Percentiles rank a stretch among this genome's conserved stretches.
phyloP scores from a whole-genome alignment of 2,113 vertebrate species.

The Ginglymostoma cirratum region DNA sequence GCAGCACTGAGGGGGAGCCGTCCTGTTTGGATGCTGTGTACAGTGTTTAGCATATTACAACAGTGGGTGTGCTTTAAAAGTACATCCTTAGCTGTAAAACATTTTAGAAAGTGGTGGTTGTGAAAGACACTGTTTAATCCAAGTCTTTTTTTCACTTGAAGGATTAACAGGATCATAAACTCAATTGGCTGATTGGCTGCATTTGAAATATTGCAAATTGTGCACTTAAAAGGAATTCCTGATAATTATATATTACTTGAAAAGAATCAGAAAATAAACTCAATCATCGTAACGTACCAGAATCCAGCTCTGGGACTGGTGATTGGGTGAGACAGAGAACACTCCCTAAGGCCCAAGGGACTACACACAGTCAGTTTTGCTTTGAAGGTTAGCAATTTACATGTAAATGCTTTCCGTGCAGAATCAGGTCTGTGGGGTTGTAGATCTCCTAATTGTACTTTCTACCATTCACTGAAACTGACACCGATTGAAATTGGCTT shows the following conservation, averaged over 20 bases:
- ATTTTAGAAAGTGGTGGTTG: too few relatives aligned
- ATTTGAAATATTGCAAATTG: neutral
- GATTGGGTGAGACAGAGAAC: neutral
- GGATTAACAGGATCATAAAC: neutral
- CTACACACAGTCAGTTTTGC: neutral
- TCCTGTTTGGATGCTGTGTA: neutral
- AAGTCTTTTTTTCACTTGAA: neutral
- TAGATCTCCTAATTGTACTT: neutral
- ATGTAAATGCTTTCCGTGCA: neutral
- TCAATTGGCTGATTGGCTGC: neutral
- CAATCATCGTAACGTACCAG: neutral
- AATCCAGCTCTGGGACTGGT: neutral
- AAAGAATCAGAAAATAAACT: neutral
- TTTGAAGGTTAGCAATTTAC: neutral
- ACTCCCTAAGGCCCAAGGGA: neutral
- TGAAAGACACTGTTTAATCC: too few relatives aligned
- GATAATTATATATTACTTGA: neutral
- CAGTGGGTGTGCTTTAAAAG: too few relatives aligned
- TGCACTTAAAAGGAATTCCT: neutral
- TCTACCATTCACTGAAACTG: neutral
- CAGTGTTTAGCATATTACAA: too few relatives aligned
- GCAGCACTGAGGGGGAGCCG: neutral
- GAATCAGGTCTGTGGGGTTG: neutral
- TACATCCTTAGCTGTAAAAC: too few relatives aligned
- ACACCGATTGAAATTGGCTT: neutral